Percentiles rank a stretch among this genome's conserved stretches.
Evolutionary conservation across 2,113 vertebrate genomes (phyloP).

Genomic region (Tachysurus fulvidraco): DNA sequence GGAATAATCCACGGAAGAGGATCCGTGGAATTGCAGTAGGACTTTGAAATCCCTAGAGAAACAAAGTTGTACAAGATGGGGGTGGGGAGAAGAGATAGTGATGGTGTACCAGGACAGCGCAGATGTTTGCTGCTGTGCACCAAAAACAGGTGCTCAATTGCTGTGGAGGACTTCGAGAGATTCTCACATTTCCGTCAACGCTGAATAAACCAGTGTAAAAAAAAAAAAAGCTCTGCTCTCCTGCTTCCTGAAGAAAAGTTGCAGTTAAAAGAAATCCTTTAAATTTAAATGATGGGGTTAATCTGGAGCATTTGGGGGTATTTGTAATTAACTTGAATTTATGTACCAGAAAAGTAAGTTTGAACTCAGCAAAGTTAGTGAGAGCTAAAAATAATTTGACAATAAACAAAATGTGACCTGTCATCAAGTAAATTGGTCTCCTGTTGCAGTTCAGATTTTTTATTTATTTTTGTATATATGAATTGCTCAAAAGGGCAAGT

Average conservation of each 20-base stretch:
- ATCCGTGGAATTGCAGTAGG: slow-evolving; percentile 64
- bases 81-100: slow-evolving; percentile 36
- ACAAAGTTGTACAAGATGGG: slow-evolving; percentile 18
- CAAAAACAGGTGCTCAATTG: slow-evolving; percentile 71
- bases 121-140: slow-evolving; percentile 59
- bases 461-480: slow-evolving; percentile 51
- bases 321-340: slow-evolving; percentile 35
- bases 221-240: slow-evolving; percentile 32
- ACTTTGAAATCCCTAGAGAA: slow-evolving; percentile 59
- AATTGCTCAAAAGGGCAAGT: slow-evolving; percentile 58
- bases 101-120: slow-evolving; percentile 32
- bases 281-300: background rate
- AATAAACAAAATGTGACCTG: slow-evolving; percentile 55
- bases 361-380: too few species aligned
- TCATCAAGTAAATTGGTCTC: slow-evolving; percentile 64
- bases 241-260: slow-evolving; percentile 37
- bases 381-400: slow-evolving; percentile 39
- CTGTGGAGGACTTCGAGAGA: slow-evolving; percentile 58
- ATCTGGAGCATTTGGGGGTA: slow-evolving; percentile 5
- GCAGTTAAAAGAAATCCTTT: slow-evolving; percentile 1
- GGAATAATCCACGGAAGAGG: slow-evolving; percentile 70
- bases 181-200: slow-evolving; percentile 54
- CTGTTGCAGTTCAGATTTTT: slow-evolving; percentile 63
- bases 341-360: slow-evolving; percentile 29
- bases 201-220: slow-evolving; percentile 45